Evolutionary conservation across 2,113 vertebrate species (phyloP).

Genomic region (Ranitomeya variabilis): DNA sequence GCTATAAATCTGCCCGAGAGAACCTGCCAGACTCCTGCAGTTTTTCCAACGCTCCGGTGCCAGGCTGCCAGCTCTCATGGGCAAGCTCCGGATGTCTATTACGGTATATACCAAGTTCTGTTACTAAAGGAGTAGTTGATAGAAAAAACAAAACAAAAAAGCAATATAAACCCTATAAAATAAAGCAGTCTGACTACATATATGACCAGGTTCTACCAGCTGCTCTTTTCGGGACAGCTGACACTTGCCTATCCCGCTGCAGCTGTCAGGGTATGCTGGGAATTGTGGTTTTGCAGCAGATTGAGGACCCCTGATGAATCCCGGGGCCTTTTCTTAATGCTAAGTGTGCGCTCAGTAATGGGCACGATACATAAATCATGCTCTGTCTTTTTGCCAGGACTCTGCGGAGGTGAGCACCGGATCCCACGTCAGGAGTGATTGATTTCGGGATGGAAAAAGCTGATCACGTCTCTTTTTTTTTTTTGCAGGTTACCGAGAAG

Average conservation of each 20-base stretch:
- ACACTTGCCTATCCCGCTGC: neutral
- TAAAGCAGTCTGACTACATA: too few species aligned
- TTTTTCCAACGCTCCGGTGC: neutral
- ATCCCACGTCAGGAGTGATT: neutral
- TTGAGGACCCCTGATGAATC: neutral
- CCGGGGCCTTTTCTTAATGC: neutral
- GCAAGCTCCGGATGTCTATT: neutral
- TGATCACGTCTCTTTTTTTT: conserved; percentile 28
- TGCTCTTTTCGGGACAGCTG: too few species aligned
- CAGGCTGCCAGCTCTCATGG: conserved; percentile 7
- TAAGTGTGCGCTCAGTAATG: neutral
- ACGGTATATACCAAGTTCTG: neutral
- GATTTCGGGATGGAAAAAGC: neutral
- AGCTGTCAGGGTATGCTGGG: neutral
- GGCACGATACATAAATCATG: neutral
- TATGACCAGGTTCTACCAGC: too few species aligned
- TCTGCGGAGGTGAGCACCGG: neutral
- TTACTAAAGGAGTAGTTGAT: neutral
- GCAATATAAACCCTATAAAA: neutral
- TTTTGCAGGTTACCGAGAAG: conserved; percentile 88
- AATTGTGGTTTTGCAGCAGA: neutral
- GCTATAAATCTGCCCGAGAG: conserved; percentile 35
- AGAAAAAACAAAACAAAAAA: neutral
- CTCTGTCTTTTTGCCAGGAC: neutral
- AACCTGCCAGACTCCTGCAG: conserved; percentile 7